Percentiles rank a stretch among this genome's conserved stretches.
Conservation (phyloP, 2,797 vertebrate genomes). For the Enteromius anoplus region DNA sequence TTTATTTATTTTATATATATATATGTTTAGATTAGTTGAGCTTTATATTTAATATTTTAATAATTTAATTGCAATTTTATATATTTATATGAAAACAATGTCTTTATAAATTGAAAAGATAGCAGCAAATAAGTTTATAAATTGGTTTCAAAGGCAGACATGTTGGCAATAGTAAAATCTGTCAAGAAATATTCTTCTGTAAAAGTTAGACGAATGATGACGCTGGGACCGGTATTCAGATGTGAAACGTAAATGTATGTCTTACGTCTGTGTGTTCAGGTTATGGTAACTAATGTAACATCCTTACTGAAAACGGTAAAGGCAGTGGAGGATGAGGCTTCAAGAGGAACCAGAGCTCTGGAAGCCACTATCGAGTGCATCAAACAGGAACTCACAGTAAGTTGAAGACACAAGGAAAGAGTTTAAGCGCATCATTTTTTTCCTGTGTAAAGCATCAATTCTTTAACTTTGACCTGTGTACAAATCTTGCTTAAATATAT, state of each 20-base stretch:
- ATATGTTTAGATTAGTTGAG: too few relatives aligned
- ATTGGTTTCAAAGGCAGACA: neutral
- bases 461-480: neutral
- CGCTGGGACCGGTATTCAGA: neutral
- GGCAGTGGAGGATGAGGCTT: constrained; percentile 98
- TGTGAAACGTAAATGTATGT: neutral
- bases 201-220: constrained; percentile 1
- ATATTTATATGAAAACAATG: neutral
- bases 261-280: constrained; percentile 71
- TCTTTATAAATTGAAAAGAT: neutral
- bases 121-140: neutral
- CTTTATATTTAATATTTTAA: neutral
- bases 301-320: constrained; percentile 98
- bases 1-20: too few relatives aligned
- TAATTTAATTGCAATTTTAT: neutral
- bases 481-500: neutral
- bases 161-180: neutral
- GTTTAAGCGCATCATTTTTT: neutral
- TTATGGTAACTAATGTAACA: constrained; percentile 99
- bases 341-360: constrained; percentile 94
- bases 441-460: neutral
- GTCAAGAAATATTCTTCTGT: neutral
- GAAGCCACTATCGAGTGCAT: constrained; percentile 97
- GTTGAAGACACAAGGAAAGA: neutral
- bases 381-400: constrained; percentile 95